Conservation (phyloP, 2,113 vertebrate genomes). For the Pontoporia blainvillei region DNA sequence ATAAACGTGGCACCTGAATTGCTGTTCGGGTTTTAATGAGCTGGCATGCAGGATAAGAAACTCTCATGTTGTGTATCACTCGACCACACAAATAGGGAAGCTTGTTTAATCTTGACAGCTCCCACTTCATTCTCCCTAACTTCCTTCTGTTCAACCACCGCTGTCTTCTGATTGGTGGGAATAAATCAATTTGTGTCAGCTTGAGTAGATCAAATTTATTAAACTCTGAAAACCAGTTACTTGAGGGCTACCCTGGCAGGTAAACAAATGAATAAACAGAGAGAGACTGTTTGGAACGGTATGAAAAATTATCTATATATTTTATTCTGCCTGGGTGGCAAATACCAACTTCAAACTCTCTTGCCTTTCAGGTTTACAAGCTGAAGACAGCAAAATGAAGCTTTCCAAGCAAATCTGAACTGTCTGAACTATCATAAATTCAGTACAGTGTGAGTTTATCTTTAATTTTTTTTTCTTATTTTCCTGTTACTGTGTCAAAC, state of each 20-base stretch:
- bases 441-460: not conserved
- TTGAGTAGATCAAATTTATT: conserved; percentile 26
- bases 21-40: not conserved
- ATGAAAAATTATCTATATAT: not conserved
- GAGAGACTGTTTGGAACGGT: not conserved
- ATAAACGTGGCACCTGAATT: not conserved
- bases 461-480: not conserved
- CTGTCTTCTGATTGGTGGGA: not conserved
- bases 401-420: not conserved
- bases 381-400: not conserved
- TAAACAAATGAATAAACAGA: not conserved
- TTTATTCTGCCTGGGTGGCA: not conserved
- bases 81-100: not conserved
- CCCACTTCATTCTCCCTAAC: conserved; percentile 31
- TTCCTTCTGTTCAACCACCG: conserved; percentile 32
- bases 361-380: not conserved
- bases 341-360: not conserved
- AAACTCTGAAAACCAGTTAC: conserved; percentile 21
- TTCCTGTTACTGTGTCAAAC: not conserved
- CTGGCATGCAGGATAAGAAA: conserved; percentile 9
- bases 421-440: not conserved
- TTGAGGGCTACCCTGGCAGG: not conserved
- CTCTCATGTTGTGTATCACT: not conserved
- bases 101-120: conserved; percentile 44
- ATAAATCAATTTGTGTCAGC: conserved; percentile 47